Base-by-base conservation (phyloP, 2,888 invertebrate species). In the Macaria notata region DNA sequence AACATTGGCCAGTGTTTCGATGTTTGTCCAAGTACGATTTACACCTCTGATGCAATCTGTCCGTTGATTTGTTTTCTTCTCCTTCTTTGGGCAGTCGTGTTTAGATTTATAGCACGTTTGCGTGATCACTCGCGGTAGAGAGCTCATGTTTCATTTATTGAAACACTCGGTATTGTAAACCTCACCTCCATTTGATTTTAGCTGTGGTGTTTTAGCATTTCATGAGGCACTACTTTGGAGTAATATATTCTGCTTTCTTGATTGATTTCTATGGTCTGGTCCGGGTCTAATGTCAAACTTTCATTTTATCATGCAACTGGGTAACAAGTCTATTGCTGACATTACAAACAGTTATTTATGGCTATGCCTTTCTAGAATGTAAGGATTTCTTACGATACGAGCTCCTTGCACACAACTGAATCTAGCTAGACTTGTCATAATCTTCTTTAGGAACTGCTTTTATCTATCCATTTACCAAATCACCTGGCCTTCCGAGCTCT, bases 61-160 rank as follows among this genome's bases (percentile, higher is more conserved):
- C 19, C 53, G 59, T 49, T 56, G 62, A 64, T 52, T 61, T 55
- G 51, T 59, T 55, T 55, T 44, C 41, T 54, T 44, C 7, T 19
- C 54, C 47, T 9, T 43, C 41, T 52, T 52, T 49, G 57, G 53
- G 6, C 44, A 44, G 50, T 41, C 42, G 49, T 54, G 52, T 57
- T 61, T 56, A 55, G 49, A 58, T 57, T 59, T 59, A 55, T 58
- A 31, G 44, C 59, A 54, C 56, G 62, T 56, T 56, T 38, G 58
- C 49, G 48, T 56, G 60, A 55, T 64, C 47, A 50, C 45, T 55
- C 46, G 49, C 31, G 29, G 41, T 54, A 55, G 51, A 59, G 54
- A 51, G 51, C 50, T 62, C 62, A 55, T 56, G 59, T 56, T 58
- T 61, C 54, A 46, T 59, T 49, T 59, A 59, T 61, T 53, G 49